Conservation (phyloP, 2,888 invertebrate species). For the Protophormia terraenovae region DNA sequence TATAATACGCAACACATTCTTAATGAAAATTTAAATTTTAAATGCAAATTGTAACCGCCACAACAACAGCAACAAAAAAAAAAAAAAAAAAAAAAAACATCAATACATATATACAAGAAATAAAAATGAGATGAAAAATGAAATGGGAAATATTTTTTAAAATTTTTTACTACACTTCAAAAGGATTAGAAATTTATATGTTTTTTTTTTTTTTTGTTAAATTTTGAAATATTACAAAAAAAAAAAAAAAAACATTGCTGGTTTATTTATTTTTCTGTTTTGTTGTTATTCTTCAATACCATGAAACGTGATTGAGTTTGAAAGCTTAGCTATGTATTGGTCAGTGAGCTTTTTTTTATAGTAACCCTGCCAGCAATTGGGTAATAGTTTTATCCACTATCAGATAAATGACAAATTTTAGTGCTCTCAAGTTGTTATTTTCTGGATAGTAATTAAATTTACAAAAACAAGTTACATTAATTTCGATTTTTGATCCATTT, state of each 20-base stretch:
- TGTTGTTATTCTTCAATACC: not conserved
- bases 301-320: no score
- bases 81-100: not conserved
- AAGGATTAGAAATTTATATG: not conserved
- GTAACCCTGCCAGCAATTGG: no score
- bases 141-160: not conserved
- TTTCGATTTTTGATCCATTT: no score
- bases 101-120: not conserved
- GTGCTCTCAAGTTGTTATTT: no score
- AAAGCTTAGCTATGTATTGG: no score
- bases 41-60: slow-evolving; percentile 49
- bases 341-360: no score
- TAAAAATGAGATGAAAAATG: not conserved
- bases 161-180: not conserved
- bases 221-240: slow-evolving; percentile 1
- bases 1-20: slow-evolving; percentile 51
- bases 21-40: slow-evolving; percentile 63
- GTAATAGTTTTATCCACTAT: no score
- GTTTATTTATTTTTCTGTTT: not conserved
- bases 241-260: not conserved
- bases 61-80: not conserved
- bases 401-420: no score
- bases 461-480: no score
- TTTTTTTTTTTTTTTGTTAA: no score
- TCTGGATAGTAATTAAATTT: no score